Evolutionary conservation across 2,888 invertebrate genomes (phyloP).

Genomic region (Pachycephus smyrnensis): DNA sequence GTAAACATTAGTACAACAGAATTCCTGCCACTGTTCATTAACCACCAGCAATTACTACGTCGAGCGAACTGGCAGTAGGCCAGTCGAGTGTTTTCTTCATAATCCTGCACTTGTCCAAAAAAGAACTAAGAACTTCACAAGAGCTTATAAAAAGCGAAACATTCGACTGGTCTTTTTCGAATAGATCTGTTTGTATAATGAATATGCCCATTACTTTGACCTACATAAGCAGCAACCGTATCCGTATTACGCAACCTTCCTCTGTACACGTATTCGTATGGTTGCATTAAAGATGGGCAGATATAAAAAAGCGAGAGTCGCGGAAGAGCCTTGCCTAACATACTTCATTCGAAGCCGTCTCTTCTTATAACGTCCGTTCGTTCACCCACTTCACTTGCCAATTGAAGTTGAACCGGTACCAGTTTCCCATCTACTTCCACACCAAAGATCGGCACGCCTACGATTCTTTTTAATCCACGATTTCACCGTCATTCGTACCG

Average conservation of each 20-base stretch:
- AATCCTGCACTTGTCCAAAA: neutral
- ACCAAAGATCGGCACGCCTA: neutral
- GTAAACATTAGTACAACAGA: neutral
- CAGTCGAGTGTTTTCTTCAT: neutral
- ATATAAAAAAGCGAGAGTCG: neutral
- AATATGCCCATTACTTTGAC: neutral
- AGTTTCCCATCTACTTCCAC: neutral
- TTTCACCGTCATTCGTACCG: neutral
- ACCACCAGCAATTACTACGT: neutral
- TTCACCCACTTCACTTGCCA: neutral
- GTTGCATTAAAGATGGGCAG: neutral
- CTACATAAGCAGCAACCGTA: neutral
- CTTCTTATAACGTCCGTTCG: neutral
- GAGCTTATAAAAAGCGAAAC: neutral
- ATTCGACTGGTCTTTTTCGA: neutral
- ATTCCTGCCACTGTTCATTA: neutral
- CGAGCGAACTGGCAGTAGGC: neutral
- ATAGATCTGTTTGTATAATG: neutral
- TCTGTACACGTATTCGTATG: neutral
- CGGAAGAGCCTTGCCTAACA: conserved; percentile 5
- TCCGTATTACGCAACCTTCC: neutral
- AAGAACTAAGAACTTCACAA: neutral
- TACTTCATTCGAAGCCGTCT: neutral
- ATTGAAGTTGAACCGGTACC: neutral
- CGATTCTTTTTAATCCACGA: neutral